Base-by-base conservation (phyloP, 2,888 invertebrate genomes). In the Drosophila ustulata region DNA sequence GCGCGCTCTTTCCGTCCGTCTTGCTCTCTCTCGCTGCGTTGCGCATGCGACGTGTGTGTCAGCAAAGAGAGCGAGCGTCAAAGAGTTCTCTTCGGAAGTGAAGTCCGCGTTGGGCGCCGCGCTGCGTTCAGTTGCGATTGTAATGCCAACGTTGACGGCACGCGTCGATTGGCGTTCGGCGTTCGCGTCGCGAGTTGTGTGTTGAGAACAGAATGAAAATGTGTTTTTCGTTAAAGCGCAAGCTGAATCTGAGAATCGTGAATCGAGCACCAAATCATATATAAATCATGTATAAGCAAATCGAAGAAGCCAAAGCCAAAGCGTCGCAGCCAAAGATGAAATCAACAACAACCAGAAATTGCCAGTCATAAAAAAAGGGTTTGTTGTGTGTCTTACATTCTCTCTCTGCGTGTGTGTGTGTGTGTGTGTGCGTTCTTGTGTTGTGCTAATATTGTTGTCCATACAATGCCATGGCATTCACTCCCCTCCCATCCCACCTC, bases 291-390 rank as follows among this genome's bases (percentile, higher is more conserved):
- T 82, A 78, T 80, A 78, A 75, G 69, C 71, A 71, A 82, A 82
- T 75, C 80, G 68, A 81, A 84, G 80, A 68, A 80, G 57, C 30
- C 30, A 28, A 56, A 56, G 78, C 78, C 75, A 76, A 85, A 72
- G 80, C 80, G 82, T 59, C 66, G 71, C 71, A 84, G 83, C 88
- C 86, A 84, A 84, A 84, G 83, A 84, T 84, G 88, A 84, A 84
- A 88, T 75, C 89, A 88, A 86, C 89, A 88, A 86, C 86, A 88
- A 80, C 78, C 73, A 82, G 86, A 84, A 85, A 84, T 88, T 84
- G 83, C 83, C 88, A 84, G 83, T 88, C 83, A 84, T 84, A 88
- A 84, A 84, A 83, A 82, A 88, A 82, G 88, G 75, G 78, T 78
- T 78, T 78, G 75, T 65, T 66, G 61, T 55, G 62, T 62, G 63